phyloP scores from a whole-genome alignment of 1,140 invertebrate genomes.

The Phthorimaea operculella region DNA sequence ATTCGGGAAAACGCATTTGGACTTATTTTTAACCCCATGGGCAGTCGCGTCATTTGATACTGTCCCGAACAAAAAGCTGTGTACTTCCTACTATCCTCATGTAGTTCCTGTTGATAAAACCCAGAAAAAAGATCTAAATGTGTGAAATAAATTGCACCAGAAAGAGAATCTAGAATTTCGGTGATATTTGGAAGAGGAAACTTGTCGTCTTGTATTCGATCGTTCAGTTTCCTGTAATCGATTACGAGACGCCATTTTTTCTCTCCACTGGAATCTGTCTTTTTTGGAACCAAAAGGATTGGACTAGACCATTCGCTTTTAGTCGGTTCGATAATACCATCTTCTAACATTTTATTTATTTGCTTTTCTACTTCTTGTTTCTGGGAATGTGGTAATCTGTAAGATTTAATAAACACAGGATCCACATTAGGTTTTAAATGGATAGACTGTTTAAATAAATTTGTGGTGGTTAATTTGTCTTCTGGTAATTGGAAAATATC shows the following conservation, averaged over 20 bases:
- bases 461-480: slow-evolving; percentile 22
- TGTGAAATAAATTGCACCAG: slow-evolving; percentile 18
- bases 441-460: slow-evolving; percentile 24
- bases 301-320: slow-evolving; percentile 20
- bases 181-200: slow-evolving; percentile 14
- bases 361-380: slow-evolving; percentile 17
- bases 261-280: slow-evolving; percentile 7
- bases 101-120: slow-evolving; percentile 15
- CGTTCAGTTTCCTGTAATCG: slow-evolving; percentile 13
- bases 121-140: slow-evolving; percentile 17
- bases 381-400: slow-evolving; percentile 25
- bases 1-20: slow-evolving; percentile 17
- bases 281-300: slow-evolving; percentile 19
- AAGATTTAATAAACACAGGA: slow-evolving; percentile 30
- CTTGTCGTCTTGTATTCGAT: slow-evolving; percentile 12
- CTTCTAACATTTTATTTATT: slow-evolving; percentile 14
- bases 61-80: slow-evolving; percentile 21
- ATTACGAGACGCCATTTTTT: slow-evolving; percentile 18
- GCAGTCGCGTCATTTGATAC: slow-evolving; percentile 19
- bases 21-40: slow-evolving; percentile 23
- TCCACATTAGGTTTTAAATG: slow-evolving; percentile 17
- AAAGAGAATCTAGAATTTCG: slow-evolving; percentile 20
- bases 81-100: slow-evolving; percentile 12
- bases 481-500: slow-evolving; percentile 27
- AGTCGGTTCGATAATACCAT: slow-evolving; percentile 22